Conservation (phyloP, 2,888 invertebrate species). For the Linhomoeus sp. region DNA sequence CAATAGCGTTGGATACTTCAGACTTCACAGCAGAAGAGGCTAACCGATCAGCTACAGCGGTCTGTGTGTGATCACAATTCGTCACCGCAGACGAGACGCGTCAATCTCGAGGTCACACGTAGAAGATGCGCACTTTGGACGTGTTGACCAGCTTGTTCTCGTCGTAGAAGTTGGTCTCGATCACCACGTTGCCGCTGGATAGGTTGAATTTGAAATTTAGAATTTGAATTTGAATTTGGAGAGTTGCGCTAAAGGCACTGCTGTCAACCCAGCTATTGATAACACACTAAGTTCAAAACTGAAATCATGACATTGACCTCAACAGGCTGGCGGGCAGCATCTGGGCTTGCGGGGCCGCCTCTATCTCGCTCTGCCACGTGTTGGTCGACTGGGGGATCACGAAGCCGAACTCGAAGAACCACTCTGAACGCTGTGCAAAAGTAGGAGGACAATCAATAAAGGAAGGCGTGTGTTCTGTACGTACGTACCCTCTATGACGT, state of each 20-base stretch:
- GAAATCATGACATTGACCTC: constrained; percentile 41
- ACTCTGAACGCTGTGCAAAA: constrained; percentile 41
- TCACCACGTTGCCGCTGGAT: constrained; percentile 78
- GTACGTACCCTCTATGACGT: constrained; percentile 27
- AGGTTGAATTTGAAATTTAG: constrained; percentile 10
- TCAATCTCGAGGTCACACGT: too few relatives aligned
- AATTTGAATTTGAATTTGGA: neutral
- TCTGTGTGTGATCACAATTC: too few relatives aligned
- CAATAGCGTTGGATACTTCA: too few relatives aligned
- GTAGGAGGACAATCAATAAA: neutral
- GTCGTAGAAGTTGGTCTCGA: constrained; percentile 89
- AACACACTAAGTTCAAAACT: neutral
- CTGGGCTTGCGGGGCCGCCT: constrained; percentile 95
- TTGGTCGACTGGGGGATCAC: constrained; percentile 96
- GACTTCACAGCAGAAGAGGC: too few relatives aligned
- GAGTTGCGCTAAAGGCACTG: neutral
- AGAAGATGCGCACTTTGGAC: constrained; percentile 80
- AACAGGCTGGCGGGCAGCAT: constrained; percentile 99
- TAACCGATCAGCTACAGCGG: too few relatives aligned
- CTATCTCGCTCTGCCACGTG: constrained; percentile 95
- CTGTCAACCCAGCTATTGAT: neutral
- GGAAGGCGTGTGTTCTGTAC: too few relatives aligned
- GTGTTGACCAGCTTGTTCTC: constrained; percentile 79
- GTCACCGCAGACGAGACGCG: too few relatives aligned
- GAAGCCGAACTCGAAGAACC: constrained; percentile 98